These are phyloP conservation scores for Scleropages formosus DNA, from an alignment of 2,797 vertebrate species.

Conservation along the genomic window DNA sequence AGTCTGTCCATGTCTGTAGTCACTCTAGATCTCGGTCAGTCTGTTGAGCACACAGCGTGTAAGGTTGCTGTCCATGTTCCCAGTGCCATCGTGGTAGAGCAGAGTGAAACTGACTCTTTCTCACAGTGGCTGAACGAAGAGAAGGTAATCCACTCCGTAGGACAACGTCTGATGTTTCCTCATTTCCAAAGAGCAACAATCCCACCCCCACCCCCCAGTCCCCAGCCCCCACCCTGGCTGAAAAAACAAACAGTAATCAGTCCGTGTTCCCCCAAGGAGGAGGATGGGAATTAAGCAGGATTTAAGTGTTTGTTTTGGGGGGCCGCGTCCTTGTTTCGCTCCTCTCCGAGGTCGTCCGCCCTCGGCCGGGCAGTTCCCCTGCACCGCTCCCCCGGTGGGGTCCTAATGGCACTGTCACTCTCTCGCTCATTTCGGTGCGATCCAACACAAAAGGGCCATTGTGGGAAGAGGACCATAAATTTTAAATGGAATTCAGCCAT, in stretches of 20 bases:
- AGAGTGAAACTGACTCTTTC: background rate
- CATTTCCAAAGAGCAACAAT: constrained; percentile 24
- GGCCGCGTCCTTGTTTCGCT: background rate
- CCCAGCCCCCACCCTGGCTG: background rate
- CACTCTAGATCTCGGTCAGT: too few species aligned
- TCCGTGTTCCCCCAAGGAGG: background rate
- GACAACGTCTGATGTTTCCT: constrained; percentile 18
- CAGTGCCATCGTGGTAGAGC: constrained; percentile 2
- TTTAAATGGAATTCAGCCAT: background rate
- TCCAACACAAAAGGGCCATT: background rate
- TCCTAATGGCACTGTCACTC: background rate
- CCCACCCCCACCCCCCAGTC: background rate
- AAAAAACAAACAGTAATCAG: constrained; percentile 28
- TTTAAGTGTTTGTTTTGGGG: constrained; percentile 19
- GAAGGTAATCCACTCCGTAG: constrained; percentile 17
- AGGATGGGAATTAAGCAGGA: constrained; percentile 16
- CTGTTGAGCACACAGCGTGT: background rate
- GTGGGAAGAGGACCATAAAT: background rate
- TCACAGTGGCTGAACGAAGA: constrained; percentile 8
- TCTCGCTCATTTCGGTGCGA: background rate
- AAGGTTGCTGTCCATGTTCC: background rate
- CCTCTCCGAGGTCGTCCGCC: background rate
- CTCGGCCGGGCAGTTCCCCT: background rate
- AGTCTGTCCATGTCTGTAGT: too few species aligned
- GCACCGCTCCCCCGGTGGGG: background rate